Base-by-base conservation (phyloP, 2,888 invertebrate genomes). In the Choristoneura rosaceana region DNA sequence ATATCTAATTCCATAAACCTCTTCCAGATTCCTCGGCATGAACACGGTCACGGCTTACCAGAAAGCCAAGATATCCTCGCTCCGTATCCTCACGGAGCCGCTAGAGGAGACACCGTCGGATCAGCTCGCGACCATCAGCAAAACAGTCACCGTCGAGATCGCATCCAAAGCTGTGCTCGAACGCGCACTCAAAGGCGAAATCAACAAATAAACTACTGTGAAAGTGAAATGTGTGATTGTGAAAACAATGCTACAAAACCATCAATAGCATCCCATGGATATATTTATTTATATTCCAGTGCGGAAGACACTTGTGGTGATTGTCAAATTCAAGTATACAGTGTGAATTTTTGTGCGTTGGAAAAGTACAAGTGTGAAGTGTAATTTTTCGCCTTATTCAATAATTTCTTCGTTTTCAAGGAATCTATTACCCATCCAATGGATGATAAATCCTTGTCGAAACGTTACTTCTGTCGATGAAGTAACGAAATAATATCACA, bases 11-110 rank as follows among this genome's bases (percentile, higher is more conserved):
- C 66, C n/a, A 25, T n/a, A 69, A 47, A 77, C 78, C 75, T 8
- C 76, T 90, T 88, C 4, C 90, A 98, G 98, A 88, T 97, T 97
- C 87, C 95, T 98, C 77, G 97, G 98, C 75, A 96, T 97, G 87
- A 98, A 97, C 84, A 98, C 98, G 2, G 96, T 98, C 65, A 96
- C 97, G 70, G 98, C 98, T n/a, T 98, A 98, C 93, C 97, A 98
- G 83, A 96, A 98, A 75, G 98, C 98, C 80, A 98, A 97, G 92
- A 97, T 98, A 12, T 98, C 97, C 50, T 97, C 98, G 1, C 95
- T 98, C 65, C 97, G 96, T 83, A 98, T 98, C 80, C 81, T 90
- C 25, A 88, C 91, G 14, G 92, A 89, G 64, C 86, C 87, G 0
- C 55, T 78, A 0, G 74, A 80, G 0, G 83, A 84, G 10, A 17